Conservation (phyloP, 2,888 invertebrate species). For the Mesochorus sp. region DNA sequence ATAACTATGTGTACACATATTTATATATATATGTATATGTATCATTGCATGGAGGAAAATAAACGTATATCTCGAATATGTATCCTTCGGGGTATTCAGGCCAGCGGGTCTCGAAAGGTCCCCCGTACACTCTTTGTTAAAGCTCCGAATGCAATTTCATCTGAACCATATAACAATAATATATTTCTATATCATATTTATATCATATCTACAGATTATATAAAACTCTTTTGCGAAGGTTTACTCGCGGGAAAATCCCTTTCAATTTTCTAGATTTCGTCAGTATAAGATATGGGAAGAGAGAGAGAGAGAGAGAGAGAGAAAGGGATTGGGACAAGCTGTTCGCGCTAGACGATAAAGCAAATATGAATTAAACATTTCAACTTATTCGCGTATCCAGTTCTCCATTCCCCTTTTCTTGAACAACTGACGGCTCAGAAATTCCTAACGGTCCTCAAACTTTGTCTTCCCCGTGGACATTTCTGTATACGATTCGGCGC, state of each 20-base stretch:
- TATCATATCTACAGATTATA: neutral
- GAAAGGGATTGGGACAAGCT: no score
- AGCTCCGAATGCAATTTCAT: constrained; percentile 2
- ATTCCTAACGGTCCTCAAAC: no score
- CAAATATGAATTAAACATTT: no score
- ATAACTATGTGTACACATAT: neutral
- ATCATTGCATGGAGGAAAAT: neutral
- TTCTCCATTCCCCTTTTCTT: neutral
- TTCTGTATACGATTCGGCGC: no score
- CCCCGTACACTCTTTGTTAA: neutral
- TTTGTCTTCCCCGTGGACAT: no score
- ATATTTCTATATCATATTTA: neutral
- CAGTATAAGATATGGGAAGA: neutral
- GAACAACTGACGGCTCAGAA: no score
- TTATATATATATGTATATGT: neutral
- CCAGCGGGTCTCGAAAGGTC: neutral
- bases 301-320: neutral
- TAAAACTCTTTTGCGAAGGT: constrained; percentile 11
- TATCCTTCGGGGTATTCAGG: neutral
- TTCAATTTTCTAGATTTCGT: neutral
- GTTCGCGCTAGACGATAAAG: no score
- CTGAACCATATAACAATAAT: neutral
- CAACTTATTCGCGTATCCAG: neutral
- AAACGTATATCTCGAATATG: constrained; percentile 3
- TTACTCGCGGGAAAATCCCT: neutral